Conservation (phyloP, 2,888 invertebrate species). For the Pheosia tremula region DNA sequence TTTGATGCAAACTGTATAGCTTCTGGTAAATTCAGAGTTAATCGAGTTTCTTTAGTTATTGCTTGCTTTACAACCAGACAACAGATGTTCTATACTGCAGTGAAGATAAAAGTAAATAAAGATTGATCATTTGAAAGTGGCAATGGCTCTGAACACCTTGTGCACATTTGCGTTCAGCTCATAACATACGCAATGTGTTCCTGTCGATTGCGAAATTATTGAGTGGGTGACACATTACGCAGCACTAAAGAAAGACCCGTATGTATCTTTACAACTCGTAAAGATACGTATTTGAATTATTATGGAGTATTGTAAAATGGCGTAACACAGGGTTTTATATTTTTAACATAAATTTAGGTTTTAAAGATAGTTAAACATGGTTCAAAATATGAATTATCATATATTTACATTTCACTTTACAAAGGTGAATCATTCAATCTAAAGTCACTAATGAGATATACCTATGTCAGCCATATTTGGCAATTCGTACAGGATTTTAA, state of each 20-base stretch:
- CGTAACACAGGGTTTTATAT: too few species aligned
- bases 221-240: conserved; percentile 33
- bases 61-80: not conserved
- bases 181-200: conserved; percentile 63
- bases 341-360: too few species aligned
- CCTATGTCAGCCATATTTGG: too few species aligned
- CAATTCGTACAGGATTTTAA: too few species aligned
- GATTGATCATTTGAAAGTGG: conserved; percentile 46
- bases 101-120: conserved; percentile 44
- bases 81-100: conserved; percentile 7
- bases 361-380: too few species aligned
- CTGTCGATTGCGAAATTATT: conserved; percentile 59
- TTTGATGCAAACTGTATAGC: not conserved
- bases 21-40: not conserved
- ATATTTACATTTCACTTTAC: too few species aligned
- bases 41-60: not conserved
- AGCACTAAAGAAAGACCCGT: conserved; percentile 11
- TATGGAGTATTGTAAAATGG: too few species aligned
- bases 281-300: too few species aligned
- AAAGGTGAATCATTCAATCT: too few species aligned
- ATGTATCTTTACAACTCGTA: too few species aligned
- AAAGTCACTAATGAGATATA: too few species aligned
- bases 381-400: too few species aligned
- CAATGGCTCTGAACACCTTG: conserved; percentile 42
- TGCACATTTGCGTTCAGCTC: conserved; percentile 48